Evolutionary conservation across 2,797 vertebrate genomes (phyloP), one percentile per base, ranked within the genome.

Genomic region (Phaenicophaeus curvirostris): DNA sequence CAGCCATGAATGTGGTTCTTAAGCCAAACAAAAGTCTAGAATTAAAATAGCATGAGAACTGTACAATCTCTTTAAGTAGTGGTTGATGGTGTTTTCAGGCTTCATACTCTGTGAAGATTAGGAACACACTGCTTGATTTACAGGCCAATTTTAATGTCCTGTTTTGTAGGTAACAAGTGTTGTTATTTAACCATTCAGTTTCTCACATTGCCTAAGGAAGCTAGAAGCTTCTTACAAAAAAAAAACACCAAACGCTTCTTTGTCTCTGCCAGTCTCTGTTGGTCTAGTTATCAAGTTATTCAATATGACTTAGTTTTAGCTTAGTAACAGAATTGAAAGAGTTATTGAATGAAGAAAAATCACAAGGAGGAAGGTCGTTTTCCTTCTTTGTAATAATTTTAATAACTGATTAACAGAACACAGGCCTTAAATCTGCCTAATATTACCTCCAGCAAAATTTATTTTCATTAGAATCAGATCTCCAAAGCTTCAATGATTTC

Each of bases 1-100:
- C 39, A 81, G 59, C 57, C 55, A 79, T 93, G 84, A 96, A 91
- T 92, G 65, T 65, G 37, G 42, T 68, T 94, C 54, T 91, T 91
- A 65, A 89, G 94, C 89, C 93, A 95, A 96, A 92, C 42, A 96
- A 87, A 94, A 91, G 73, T 96, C 93, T 95, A 94, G 92, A 95
- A 89, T 83, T 67, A 89, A 95, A 96, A 93, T 80, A 94, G 71
- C 63, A 84, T 39, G 31, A 81, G 58, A 94, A 71, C 73, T 42
- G 54, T 62, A 57, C 39, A 76, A 53, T 62, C 19, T 82, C 24
- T 44, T 24, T 31, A 55, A 82, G 23, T 37, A 79, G 5, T 37
- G 13, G 39, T 14, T 73, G 77, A 66, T n/a, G 55, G 9, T 44
- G 13, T 82, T 90, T 76, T 85, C 48, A 77, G 76, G 42, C 17